Base-by-base conservation (phyloP, 2,888 invertebrate genomes). In the Parascotia fuliginaria region DNA sequence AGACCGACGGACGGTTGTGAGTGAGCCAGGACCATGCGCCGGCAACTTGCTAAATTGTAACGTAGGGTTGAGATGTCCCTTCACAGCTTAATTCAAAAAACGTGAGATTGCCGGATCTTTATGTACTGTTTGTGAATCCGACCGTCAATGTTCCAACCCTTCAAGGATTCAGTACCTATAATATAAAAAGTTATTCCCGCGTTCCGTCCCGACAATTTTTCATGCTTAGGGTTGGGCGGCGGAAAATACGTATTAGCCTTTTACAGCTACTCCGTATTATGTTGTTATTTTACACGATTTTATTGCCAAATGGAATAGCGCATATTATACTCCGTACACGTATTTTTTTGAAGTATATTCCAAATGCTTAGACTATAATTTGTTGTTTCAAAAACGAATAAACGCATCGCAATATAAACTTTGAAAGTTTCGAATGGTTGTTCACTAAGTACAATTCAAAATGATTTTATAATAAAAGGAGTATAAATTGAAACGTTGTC, bases 71-170 rank as follows among this genome's bases (percentile, higher is more conserved):
- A 76, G 70, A 47, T 79, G 81, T 83, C 87, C 82, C 76, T 84
- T 81, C 81, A 86, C 81, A 71, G 75, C 87, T 89, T 89, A 85
- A 89, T 89, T 83, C 81, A 67, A 83, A 87, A 87, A 85, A 81
- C 81, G 81, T 81, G 80, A 85, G 83, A 85, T 84, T 76, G 79
- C 79, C 73, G 71, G 79, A 83, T 85, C 84, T 87, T 88, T 87
- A 86, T 84, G 79, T 85, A 87, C 85, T 87, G 88, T 89, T 88
- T 88, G 86, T 77, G 81, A 82, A 80, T 79, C 79, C 82, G 77
- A 75, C 82, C 83, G 83, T 73, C 81, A 75, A 83, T 85, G 84
- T 85, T 87, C 83, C 77, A 87, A 85, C 85, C 85, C 85, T 81
- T 84, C 79, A 75, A 79, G 70, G 69, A 66, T 65, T 77, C 74